phyloP scores from a whole-genome alignment of 1,140 invertebrate genomes.

The Ylistrum balloti region DNA sequence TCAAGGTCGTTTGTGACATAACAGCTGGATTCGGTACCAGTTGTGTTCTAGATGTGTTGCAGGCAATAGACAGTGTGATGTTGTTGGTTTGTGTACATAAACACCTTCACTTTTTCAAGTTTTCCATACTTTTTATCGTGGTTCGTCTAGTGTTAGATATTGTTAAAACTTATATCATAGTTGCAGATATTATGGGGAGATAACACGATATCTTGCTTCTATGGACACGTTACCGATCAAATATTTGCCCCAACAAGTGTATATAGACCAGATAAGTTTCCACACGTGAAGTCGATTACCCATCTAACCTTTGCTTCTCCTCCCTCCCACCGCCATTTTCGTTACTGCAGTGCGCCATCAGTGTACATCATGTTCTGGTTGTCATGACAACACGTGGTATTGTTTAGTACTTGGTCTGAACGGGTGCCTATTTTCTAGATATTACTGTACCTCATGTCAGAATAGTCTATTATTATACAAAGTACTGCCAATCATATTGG shows the following conservation, averaged over 20 bases:
- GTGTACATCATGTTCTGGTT: not conserved
- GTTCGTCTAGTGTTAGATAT: too few species aligned
- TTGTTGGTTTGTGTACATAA: too few species aligned
- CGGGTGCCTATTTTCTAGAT: not conserved
- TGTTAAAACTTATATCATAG: too few species aligned
- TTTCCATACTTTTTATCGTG: too few species aligned
- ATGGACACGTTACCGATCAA: not conserved
- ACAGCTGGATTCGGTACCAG: too few species aligned
- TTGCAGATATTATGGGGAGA: not conserved
- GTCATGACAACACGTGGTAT: conserved; percentile 2
- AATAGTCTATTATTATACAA: not conserved
- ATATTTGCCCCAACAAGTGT: conserved; percentile 10
- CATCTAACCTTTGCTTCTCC: conserved; percentile 7
- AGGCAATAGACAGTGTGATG: too few species aligned
- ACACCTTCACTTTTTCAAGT: too few species aligned
- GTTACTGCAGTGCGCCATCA: conserved; percentile 31
- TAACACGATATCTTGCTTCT: not conserved
- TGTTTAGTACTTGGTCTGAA: not conserved
- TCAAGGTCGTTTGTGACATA: too few species aligned
- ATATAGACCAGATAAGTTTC: conserved; percentile 29
- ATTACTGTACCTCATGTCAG: not conserved
- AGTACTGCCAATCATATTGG: not conserved
- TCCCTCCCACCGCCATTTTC: not conserved
- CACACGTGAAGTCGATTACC: conserved; percentile 8
- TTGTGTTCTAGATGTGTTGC: too few species aligned